Evolutionary conservation across 92 coral and sea anemone genomes (phyloP).

Genomic region (Siderastrea radians): DNA sequence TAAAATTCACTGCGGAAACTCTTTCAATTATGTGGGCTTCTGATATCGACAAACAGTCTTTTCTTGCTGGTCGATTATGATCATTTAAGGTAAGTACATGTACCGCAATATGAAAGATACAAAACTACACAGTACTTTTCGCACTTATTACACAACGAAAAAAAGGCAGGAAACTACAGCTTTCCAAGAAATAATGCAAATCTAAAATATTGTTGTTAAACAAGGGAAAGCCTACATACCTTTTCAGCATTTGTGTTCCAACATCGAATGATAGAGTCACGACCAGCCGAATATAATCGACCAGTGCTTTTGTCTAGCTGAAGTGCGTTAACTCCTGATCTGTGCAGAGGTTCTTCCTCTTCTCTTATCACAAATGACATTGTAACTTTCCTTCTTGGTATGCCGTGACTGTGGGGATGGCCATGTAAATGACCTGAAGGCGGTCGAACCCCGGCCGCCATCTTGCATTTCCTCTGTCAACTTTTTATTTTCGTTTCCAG

Average conservation of each 20-base stretch:
- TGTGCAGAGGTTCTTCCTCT: conserved; percentile 88
- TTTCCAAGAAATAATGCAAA: neutral
- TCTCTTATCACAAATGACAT: conserved; percentile 96
- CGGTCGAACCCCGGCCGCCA: conserved; percentile 96
- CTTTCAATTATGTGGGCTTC: too few relatives aligned
- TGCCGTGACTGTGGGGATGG: conserved; percentile 70
- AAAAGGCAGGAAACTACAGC: neutral
- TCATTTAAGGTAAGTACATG: too few relatives aligned
- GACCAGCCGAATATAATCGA: conserved; percentile 92
- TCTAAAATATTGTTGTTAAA: neutral
- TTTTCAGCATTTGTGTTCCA: conserved; percentile 76
- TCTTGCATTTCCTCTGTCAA: conserved; percentile 70
- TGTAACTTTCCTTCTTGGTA: conserved; percentile 86
- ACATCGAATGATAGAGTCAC: conserved; percentile 95
- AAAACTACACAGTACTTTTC: too few relatives aligned
- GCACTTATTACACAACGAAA: neutral
- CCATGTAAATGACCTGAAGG: conserved; percentile 70
- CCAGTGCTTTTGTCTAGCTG: conserved; percentile 79
- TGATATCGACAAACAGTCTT: too few relatives aligned
- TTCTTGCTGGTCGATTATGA: too few relatives aligned
- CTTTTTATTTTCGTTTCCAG: conserved; percentile 32
- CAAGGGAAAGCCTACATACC: conserved; percentile 19
- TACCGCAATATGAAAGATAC: too few relatives aligned
- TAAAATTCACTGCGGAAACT: too few relatives aligned
- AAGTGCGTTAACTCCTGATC: conserved; percentile 93